Conservation (phyloP, 2,113 vertebrate species). For the Leptosomus discolor region DNA sequence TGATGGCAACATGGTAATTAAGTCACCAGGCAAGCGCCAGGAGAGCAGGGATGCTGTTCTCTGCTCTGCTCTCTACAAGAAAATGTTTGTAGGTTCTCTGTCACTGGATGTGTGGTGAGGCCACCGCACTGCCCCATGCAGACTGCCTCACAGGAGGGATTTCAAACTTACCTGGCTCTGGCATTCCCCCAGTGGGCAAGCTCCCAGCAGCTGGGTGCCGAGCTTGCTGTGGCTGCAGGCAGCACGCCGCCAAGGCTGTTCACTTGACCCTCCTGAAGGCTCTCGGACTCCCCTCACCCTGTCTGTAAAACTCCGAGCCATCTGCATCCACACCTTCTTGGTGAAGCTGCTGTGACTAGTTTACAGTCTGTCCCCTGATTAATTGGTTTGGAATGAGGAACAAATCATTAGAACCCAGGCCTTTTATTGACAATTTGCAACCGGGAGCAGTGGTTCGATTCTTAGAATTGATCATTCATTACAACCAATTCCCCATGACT, state of each 20-base stretch:
- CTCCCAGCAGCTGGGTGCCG: fast-evolving
- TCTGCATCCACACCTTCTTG: not conserved
- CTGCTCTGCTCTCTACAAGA: not conserved
- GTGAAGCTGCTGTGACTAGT: not conserved
- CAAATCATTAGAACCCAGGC: not conserved
- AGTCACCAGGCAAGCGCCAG: not conserved
- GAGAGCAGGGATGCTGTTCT: not conserved
- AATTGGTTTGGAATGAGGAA: not conserved
- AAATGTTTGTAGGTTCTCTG: not conserved
- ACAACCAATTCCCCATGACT: not conserved
- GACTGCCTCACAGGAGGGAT: not conserved
- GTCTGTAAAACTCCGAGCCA: not conserved
- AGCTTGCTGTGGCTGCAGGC: not conserved
- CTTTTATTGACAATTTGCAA: not conserved
- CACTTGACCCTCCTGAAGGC: not conserved
- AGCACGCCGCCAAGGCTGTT: not conserved
- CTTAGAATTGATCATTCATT: not conserved
- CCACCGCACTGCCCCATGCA: fast-evolving
- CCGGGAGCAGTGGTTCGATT: not conserved
- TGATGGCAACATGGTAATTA: fast-evolving
- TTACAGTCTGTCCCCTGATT: not conserved
- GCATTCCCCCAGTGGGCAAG: not conserved
- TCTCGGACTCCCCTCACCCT: fast-evolving
- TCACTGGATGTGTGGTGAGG: not conserved
- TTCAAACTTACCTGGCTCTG: not conserved